A percentile compares a stretch with the other conserved stretches of the same genome.
phyloP scores from a whole-genome alignment of 2,113 vertebrate genomes.

The Notarius lentiginosus region DNA sequence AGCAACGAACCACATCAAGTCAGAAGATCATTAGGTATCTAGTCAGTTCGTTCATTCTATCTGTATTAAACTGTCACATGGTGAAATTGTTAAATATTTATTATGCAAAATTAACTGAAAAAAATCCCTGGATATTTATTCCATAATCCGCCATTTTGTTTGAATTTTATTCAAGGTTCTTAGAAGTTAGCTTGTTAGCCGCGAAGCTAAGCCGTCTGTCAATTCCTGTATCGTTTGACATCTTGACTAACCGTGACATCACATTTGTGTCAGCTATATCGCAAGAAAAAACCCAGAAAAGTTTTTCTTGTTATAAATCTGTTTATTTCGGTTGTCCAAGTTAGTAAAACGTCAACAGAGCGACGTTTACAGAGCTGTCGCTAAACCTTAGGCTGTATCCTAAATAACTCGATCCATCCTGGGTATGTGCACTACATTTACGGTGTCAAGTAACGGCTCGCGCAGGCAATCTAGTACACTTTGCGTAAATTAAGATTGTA shows the following conservation, averaged over 20 bases:
- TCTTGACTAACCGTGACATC: neutral
- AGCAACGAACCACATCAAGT: neutral
- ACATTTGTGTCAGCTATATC: neutral
- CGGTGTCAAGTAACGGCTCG: fast-evolving
- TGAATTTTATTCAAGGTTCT: neutral
- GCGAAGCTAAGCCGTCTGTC: neutral
- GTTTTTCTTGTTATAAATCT: neutral
- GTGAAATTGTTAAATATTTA: neutral
- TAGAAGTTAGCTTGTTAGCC: neutral
- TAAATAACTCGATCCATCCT: neutral
- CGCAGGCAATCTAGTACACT: neutral
- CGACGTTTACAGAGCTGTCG: neutral
- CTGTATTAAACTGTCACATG: neutral
- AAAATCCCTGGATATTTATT: neutral
- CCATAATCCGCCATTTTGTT: neutral
- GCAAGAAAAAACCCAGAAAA: neutral
- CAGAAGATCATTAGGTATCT: too few species aligned
- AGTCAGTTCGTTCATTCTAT: neutral
- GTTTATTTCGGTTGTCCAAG: neutral
- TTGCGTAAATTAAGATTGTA: too few species aligned
- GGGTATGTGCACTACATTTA: neutral
- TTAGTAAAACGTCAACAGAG: neutral
- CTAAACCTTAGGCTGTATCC: neutral
- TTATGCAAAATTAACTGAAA: too few species aligned
- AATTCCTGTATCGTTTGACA: neutral